A percentile compares a stretch with the other conserved stretches of the same genome.
These are phyloP conservation scores for Parazoanthus darwini DNA, from an alignment of 92 coral and sea anemone genomes.

Conservation along the genomic window DNA sequence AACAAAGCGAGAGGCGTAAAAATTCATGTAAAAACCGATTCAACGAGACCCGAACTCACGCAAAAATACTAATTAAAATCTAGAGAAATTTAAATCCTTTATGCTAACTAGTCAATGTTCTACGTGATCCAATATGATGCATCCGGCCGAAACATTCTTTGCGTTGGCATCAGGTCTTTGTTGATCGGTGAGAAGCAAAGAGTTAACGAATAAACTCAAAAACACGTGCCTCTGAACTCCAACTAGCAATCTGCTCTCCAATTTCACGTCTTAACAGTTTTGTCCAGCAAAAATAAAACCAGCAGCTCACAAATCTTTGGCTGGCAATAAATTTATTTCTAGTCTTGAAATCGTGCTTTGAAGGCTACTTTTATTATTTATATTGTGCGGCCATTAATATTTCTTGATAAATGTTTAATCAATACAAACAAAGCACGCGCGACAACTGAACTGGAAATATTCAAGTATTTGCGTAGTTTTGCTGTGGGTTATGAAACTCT, in stretches of 20 bases:
- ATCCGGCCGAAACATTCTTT: background rate
- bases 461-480: slow-evolving; percentile 3
- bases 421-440: background rate
- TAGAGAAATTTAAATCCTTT: background rate
- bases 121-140: background rate
- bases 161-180: background rate
- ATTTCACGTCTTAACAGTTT: background rate
- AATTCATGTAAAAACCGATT: background rate
- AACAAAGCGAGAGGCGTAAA: background rate
- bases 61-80: background rate
- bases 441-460: background rate
- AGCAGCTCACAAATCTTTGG: background rate
- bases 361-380: background rate
- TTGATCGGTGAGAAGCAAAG: background rate
- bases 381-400: background rate
- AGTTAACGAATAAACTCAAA: background rate
- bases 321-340: background rate
- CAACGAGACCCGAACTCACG: background rate
- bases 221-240: background rate
- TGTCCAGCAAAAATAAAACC: background rate
- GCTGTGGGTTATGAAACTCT: background rate
- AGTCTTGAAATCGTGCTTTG: background rate
- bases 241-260: background rate
- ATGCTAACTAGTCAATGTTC: background rate
- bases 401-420: slow-evolving; percentile 12